Percentiles rank a stretch among this genome's conserved stretches.
These are phyloP conservation scores for Protonibea diacanthus DNA, from an alignment of 2,797 vertebrate species.

Conservation along the genomic window DNA sequence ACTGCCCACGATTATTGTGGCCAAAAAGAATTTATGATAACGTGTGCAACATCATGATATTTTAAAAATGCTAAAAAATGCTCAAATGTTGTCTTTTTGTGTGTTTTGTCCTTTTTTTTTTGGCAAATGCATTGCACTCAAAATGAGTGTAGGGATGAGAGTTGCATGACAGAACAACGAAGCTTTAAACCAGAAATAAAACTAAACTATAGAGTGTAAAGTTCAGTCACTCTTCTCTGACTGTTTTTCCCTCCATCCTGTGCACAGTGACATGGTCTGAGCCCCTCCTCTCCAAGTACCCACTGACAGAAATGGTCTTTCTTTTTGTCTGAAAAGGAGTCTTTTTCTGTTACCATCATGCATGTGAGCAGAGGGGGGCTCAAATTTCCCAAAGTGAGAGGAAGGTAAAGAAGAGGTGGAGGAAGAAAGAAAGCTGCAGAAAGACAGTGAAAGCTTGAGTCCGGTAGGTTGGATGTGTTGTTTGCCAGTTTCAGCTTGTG, in stretches of 20 bases:
- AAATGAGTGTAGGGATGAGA: too few relatives aligned
- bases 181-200: background rate
- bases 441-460: slow-evolving; percentile 45
- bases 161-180: background rate
- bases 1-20: too few relatives aligned
- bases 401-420: slow-evolving; percentile 4
- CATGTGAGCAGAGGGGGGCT: slow-evolving; percentile 40
- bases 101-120: too few relatives aligned
- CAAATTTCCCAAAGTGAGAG: slow-evolving; percentile 45
- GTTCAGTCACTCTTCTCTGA: background rate
- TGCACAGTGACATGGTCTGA: slow-evolving; percentile 21
- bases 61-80: too few relatives aligned
- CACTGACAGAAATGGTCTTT: slow-evolving; percentile 45
- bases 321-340: slow-evolving; percentile 42
- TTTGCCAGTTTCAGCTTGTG: slow-evolving; percentile 69
- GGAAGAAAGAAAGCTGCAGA: slow-evolving; percentile 30
- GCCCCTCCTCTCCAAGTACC: slow-evolving; percentile 3
- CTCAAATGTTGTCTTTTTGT: too few relatives aligned
- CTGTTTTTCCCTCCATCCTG: background rate
- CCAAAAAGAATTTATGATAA: too few relatives aligned
- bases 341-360: slow-evolving; percentile 53
- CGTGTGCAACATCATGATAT: too few relatives aligned
- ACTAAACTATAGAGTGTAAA: background rate
- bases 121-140: too few relatives aligned
- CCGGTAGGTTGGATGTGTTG: slow-evolving; percentile 57